Evolutionary conservation across 1,140 invertebrate species (phyloP).

Genomic region (Ips nitidus): DNA sequence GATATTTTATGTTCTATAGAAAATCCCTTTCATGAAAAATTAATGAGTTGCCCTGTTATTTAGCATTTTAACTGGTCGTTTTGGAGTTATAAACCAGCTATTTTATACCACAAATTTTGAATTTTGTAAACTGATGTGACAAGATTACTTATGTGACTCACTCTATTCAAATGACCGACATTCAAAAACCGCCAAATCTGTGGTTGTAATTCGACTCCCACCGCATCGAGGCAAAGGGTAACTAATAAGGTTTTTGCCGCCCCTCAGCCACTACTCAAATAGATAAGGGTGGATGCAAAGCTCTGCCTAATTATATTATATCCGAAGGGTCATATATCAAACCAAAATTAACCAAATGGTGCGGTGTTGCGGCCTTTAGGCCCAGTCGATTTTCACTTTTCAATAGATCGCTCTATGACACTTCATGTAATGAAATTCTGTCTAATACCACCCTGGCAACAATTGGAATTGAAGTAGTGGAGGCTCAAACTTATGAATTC

Average conservation of each 20-base stretch:
- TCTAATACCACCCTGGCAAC: too few species aligned
- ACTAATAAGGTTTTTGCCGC: constrained; percentile 52
- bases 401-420: constrained; percentile 34
- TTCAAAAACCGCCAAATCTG: constrained; percentile 37
- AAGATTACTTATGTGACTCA: neutral
- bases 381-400: constrained; percentile 31
- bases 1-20: constrained; percentile 10
- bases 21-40: neutral
- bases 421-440: neutral
- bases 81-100: too few species aligned
- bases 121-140: neutral
- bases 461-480: too few species aligned
- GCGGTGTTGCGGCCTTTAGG: constrained; percentile 22
- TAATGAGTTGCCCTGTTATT: neutral
- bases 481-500: too few species aligned
- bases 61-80: too few species aligned
- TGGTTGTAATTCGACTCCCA: constrained; percentile 44
- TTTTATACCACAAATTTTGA: too few species aligned
- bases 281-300: constrained; percentile 52
- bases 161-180: constrained; percentile 23
- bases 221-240: constrained; percentile 44
- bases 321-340: constrained; percentile 52
- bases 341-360: constrained; percentile 46
- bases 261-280: constrained; percentile 52
- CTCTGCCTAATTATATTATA: constrained; percentile 53